A percentile compares a stretch with the other conserved stretches of the same genome.
phyloP scores from a whole-genome alignment of 92 coral and sea anemone genomes.

The Blastomussa wellsi region DNA sequence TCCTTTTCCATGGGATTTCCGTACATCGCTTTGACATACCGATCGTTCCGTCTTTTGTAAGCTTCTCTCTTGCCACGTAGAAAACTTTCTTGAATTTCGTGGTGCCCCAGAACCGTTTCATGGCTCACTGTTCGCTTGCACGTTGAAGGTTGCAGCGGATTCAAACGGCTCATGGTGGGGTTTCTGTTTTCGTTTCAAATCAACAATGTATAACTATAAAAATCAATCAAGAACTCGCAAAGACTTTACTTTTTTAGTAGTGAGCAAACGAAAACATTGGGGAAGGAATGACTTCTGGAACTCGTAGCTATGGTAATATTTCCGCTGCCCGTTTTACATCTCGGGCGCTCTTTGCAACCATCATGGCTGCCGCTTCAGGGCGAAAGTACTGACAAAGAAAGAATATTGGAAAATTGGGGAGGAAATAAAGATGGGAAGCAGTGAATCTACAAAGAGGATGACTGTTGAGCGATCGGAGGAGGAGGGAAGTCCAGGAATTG shows the following conservation, averaged over 20 bases:
- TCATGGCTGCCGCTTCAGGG: conserved; percentile 64
- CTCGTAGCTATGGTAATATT: conserved; percentile 49
- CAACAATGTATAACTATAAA: neutral
- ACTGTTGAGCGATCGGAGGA: conserved; percentile 74
- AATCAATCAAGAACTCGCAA: neutral
- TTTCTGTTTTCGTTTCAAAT: neutral
- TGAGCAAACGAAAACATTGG: neutral
- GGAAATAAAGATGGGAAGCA: conserved; percentile 67
- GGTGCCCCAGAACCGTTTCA: conserved; percentile 59
- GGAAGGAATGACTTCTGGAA: neutral
- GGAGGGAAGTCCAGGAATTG: conserved; percentile 66
- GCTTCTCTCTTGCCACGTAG: conserved; percentile 70
- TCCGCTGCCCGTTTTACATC: conserved; percentile 43
- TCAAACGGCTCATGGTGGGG: conserved; percentile 54
- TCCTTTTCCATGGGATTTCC: conserved; percentile 71
- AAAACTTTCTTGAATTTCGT: conserved; percentile 53
- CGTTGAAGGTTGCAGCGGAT: conserved; percentile 58
- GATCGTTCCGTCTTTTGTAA: conserved; percentile 58
- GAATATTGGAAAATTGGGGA: neutral
- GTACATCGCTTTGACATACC: conserved; percentile 78
- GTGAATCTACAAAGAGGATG: conserved; percentile 83
- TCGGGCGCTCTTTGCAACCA: conserved; percentile 51
- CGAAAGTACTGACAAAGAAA: neutral
- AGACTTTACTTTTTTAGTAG: neutral
- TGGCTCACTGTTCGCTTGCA: conserved; percentile 61